These are phyloP conservation scores for Mesocentrotus franciscanus DNA, from an alignment of 53 echinoderm and acorn worm genomes.

Conservation along the genomic window DNA sequence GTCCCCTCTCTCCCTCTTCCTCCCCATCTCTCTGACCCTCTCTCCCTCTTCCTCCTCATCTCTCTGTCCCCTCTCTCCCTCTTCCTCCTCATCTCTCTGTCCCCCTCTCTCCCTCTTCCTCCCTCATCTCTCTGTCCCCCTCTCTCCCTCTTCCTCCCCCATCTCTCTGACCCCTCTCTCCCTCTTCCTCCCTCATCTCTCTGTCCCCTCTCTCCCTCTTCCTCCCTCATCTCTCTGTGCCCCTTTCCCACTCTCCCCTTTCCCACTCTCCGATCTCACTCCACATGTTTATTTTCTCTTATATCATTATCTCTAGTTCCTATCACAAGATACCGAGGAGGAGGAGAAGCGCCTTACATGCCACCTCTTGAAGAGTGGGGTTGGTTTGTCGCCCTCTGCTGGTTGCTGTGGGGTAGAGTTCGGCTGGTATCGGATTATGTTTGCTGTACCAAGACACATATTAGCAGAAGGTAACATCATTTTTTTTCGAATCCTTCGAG, in stretches of 20 bases:
- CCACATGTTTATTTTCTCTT: background rate
- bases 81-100: too few species aligned
- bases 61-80: too few species aligned
- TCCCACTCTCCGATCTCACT: background rate
- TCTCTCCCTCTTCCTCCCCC: too few species aligned
- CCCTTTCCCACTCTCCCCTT: too few species aligned
- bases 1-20: too few species aligned
- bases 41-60: too few species aligned
- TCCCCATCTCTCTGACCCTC: background rate
- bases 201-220: background rate
- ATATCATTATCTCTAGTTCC: background rate
- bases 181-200: too few species aligned
- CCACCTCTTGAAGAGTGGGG: constrained; percentile 57
- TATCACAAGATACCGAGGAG: background rate
- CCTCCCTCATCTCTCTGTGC: background rate
- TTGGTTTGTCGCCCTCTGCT: constrained; percentile 52
- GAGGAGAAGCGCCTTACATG: background rate
- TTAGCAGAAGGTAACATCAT: constrained; percentile 47
- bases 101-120: too few species aligned
- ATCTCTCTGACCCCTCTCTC: too few species aligned
- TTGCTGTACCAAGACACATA: constrained; percentile 51
- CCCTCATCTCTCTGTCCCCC: too few species aligned
- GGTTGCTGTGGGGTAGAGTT: constrained; percentile 59
- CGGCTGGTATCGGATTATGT: constrained; percentile 69
- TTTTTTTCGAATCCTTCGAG: too few species aligned